Base-by-base conservation (phyloP, 2,113 vertebrate species). In the Pterocles gutturalis region DNA sequence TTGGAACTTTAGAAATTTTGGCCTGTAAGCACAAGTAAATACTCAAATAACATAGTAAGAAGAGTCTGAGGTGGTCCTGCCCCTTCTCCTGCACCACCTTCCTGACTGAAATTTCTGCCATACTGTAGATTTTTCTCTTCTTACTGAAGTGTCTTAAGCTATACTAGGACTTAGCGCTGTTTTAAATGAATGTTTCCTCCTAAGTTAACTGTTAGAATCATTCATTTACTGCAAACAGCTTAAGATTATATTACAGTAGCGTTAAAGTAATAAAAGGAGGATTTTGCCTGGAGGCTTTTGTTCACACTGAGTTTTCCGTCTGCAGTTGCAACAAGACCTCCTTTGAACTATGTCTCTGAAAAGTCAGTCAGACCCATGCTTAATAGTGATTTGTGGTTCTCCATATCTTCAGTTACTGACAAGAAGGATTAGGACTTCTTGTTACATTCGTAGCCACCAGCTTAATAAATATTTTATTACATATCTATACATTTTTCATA, bases 31-130 rank as follows among this genome's bases (percentile, higher is more conserved):
- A 46, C 7, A 25, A n/a, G 10, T 69, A 1, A 86, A 46, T 80
- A 5, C 25, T 78, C 2, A 1, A 24, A 31, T 54, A 55, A 11
- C 0, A 0, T 34, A 38, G 43, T 54, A 36, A 43, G 49, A 49
- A 49, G 36, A 57, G 9, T 34, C 25, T 72, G 62, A 36, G 67
- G 13, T 46, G 15, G 13, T 70, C 10, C 26, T 29, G 18, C 17
- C 15, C 10, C n/a, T 86, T 76, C 15, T 73, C 19, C 21, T 83
- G 45, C 34, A 57, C 18, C 15, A 34, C 16, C 7, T 60, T 85
- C 28, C 21, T 61, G n/a, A 14, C 13, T 53, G 53, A 77, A 73
- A 41, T 87, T 66, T 81, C 13, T 24, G 9, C 41, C 5, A 0
- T 57, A 28, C 10, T 70, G 10, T 73, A 43, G 60, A 51, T 83